Conservation (phyloP, 2,888 invertebrate species). For the Xanthia togata region DNA sequence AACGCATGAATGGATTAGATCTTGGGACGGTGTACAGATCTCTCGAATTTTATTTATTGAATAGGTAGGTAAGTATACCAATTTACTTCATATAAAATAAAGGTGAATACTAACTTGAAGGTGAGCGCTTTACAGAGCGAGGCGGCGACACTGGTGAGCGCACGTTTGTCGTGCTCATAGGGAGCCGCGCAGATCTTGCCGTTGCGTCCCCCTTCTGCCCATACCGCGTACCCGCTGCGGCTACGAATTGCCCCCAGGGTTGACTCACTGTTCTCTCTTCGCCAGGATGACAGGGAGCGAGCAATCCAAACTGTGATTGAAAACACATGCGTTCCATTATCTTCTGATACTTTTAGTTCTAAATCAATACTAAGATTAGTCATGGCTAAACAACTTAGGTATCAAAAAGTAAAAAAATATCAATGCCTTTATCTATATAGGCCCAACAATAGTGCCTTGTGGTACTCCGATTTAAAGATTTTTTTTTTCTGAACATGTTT, state of each 20-base stretch:
- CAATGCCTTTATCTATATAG: not conserved
- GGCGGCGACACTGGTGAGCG: constrained; percentile 93
- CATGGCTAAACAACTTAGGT: not conserved
- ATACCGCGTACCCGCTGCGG: constrained; percentile 95
- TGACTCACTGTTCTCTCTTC: constrained; percentile 91
- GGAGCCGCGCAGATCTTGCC: constrained; percentile 96
- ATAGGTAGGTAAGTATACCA: not conserved
- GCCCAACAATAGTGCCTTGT: no score
- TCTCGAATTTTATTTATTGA: not conserved
- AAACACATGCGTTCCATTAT: constrained; percentile 1
- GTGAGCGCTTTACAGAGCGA: constrained; percentile 94
- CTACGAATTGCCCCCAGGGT: constrained; percentile 93
- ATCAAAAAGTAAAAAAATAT: not conserved
- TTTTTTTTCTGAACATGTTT: not conserved
- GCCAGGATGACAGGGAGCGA: constrained; percentile 92
- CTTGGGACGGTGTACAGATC: not conserved
- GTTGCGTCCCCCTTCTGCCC: constrained; percentile 95
- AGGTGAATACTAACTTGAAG: constrained; percentile 91
- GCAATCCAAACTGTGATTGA: constrained; percentile 92
- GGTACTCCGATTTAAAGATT: not conserved
- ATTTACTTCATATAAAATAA: not conserved
- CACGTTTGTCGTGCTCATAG: constrained; percentile 91
- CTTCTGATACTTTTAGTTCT: not conserved
- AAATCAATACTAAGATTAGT: not conserved
- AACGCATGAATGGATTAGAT: constrained; percentile 4